phyloP scores from a whole-genome alignment of 2,113 vertebrate species.

The Anas platyrhynchos region DNA sequence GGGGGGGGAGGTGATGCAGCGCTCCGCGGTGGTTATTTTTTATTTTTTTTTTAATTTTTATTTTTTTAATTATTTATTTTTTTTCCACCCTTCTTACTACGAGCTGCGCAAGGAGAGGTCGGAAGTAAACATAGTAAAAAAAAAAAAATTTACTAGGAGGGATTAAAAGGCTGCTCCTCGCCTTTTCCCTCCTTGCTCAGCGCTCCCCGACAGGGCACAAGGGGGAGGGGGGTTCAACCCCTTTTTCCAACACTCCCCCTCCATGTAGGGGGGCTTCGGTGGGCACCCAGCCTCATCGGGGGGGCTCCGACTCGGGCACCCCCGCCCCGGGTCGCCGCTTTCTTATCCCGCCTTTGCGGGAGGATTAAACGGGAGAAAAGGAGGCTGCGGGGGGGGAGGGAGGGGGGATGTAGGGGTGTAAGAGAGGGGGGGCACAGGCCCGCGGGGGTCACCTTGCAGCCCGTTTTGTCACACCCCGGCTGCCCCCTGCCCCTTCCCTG shows the following conservation, averaged over 20 bases:
- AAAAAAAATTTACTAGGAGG: background rate
- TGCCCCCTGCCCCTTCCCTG: no score
- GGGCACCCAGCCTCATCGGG: no score
- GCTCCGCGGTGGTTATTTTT: background rate
- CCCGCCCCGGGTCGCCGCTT: background rate
- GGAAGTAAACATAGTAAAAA: conserved; percentile 52
- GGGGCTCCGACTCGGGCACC: background rate
- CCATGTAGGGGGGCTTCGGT: no score
- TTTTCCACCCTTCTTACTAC: conserved; percentile 2
- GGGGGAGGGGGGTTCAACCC: no score
- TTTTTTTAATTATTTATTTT: no score
- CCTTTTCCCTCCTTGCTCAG: background rate
- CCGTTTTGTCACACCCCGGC: no score
- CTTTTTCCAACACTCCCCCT: no score
- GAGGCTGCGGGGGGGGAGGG: background rate
- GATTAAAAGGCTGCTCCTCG: background rate
- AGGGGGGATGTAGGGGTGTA: no score
- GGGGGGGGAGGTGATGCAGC: background rate
- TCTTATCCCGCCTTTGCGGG: background rate
- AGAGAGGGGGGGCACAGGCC: no score
- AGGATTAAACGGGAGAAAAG: background rate
- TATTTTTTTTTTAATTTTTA: background rate
- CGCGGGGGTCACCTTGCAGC: no score
- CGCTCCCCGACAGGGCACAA: no score
- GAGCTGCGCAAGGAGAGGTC: background rate